Evolutionary conservation across 2,888 invertebrate species (phyloP).

Genomic region (Ophioninae sp.): DNA sequence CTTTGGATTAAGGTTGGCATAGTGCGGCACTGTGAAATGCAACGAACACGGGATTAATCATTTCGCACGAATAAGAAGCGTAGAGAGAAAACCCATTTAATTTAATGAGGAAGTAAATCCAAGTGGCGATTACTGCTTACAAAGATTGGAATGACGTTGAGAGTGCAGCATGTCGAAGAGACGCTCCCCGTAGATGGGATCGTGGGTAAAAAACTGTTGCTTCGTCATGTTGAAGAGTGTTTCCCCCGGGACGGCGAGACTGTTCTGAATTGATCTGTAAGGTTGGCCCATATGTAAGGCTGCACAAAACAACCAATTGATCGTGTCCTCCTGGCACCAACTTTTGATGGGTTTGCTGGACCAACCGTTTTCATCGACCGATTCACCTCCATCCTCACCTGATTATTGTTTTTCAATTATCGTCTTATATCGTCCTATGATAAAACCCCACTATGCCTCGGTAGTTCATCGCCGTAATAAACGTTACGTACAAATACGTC

Average conservation of each 20-base stretch:
- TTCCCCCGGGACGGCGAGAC: conserved; percentile 74
- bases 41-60: not conserved
- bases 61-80: not conserved
- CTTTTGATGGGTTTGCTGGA: conserved; percentile 82
- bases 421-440: not conserved
- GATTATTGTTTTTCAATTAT: not conserved
- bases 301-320: conserved; percentile 82
- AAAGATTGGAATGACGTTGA: conserved; percentile 69
- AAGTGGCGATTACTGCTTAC: conserved; percentile 66
- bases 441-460: not conserved
- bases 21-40: conserved; percentile 67
- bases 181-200: conserved; percentile 74
- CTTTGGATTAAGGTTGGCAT: conserved; percentile 57
- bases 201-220: conserved; percentile 74
- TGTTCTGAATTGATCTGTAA: conserved; percentile 74
- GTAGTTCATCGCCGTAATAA: not conserved
- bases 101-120: not conserved
- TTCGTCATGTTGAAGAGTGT: conserved; percentile 72
- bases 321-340: conserved; percentile 84
- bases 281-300: conserved; percentile 75
- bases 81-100: too few species aligned
- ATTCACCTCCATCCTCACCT: conserved; percentile 72
- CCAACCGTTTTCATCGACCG: conserved; percentile 81
- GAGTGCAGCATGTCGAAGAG: conserved; percentile 76
- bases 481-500: not conserved